Evolutionary conservation across 1,140 invertebrate species (phyloP), one percentile per base, ranked within the genome.

Genomic region (Aphelenchoides besseyi): DNA sequence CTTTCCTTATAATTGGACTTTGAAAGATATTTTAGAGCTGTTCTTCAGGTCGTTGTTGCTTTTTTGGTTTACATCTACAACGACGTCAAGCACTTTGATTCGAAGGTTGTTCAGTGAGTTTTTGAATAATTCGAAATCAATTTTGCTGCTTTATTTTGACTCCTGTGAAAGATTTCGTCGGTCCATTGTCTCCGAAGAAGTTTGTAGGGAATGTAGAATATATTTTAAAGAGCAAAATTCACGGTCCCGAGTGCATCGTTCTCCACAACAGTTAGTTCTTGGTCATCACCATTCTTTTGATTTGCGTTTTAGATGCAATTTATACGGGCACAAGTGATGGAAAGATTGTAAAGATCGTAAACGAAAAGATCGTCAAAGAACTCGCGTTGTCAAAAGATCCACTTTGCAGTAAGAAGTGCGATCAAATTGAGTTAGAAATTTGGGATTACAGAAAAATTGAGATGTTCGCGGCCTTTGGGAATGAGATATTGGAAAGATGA

Each of bases 181-280:
- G 79, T 30, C 30, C 70, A 28, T 68, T 80, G 3, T 35, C 68
- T 0, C 67, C 70, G 2, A 81, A 81, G 29, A 73, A 73, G 9
- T 53, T 67, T 36, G 55, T 83, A 16, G 52, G 64, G 3, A 74
- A 74, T 35, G 71, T 75, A 0, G 53, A 72, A 9, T 30, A 75
- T 3, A 61, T 82, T 26, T 61, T 82, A 12, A 72, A 84, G 29
- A 80, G 74, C 8, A 57, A 80, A 71, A 73, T 82, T 41, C 18
- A 5, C 18, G 80, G 80, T 23, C 80, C 80, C 2, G 80, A 82
- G 63, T 82, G 77, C n/a, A 71, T 82, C 48, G 61, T 83, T 8
- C 72, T 84, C 2, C 76, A 84, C 68, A 37, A n/a, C n/a, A n/a
- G n/a, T n/a, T n/a, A n/a, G n/a, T n/a, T n/a, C n/a, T n/a, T n/a